Conservation (phyloP, 2,888 invertebrate genomes). For the Dimorphilus gyrociliatus region DNA sequence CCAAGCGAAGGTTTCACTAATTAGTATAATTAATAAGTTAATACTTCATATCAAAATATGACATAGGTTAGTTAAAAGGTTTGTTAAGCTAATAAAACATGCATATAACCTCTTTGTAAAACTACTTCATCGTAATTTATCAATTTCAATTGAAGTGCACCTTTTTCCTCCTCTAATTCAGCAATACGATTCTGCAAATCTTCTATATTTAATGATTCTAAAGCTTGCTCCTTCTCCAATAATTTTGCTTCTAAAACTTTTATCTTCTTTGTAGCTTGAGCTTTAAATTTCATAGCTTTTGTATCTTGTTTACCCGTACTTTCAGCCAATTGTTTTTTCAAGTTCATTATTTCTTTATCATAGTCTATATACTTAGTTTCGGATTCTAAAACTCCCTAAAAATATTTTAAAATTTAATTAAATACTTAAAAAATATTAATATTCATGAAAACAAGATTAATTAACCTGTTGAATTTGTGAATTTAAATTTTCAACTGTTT, state of each 20-base stretch:
- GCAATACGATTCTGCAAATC: slow-evolving; percentile 44
- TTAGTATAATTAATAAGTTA: no score
- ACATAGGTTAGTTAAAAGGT: no score
- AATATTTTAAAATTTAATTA: no score
- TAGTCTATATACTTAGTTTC: slow-evolving; percentile 45
- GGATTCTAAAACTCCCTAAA: slow-evolving; percentile 54
- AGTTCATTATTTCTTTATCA: slow-evolving; percentile 34
- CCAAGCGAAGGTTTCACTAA: no score
- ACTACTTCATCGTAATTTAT: slow-evolving; percentile 62
- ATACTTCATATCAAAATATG: no score
- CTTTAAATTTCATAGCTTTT: slow-evolving; percentile 29
- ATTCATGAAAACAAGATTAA: no score
- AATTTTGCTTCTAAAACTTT: slow-evolving; percentile 35
- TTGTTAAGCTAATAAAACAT: no score
- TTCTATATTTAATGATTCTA: no score
- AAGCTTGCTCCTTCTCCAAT: no score
- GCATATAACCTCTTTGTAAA: no score
- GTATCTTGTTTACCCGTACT: slow-evolving; percentile 15
- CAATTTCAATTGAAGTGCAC: slow-evolving; percentile 67
- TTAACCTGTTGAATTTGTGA: slow-evolving; percentile 46
- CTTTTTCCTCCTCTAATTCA: slow-evolving; percentile 75
- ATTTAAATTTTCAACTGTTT: slow-evolving; percentile 6
- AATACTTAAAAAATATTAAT: no score
- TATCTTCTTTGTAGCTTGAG: slow-evolving; percentile 27
- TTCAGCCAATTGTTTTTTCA: slow-evolving; percentile 11